A percentile compares a stretch with the other conserved stretches of the same genome.
Evolutionary conservation across 2,797 vertebrate genomes (phyloP).

Genomic region (Hapalemur alaotrensis): DNA sequence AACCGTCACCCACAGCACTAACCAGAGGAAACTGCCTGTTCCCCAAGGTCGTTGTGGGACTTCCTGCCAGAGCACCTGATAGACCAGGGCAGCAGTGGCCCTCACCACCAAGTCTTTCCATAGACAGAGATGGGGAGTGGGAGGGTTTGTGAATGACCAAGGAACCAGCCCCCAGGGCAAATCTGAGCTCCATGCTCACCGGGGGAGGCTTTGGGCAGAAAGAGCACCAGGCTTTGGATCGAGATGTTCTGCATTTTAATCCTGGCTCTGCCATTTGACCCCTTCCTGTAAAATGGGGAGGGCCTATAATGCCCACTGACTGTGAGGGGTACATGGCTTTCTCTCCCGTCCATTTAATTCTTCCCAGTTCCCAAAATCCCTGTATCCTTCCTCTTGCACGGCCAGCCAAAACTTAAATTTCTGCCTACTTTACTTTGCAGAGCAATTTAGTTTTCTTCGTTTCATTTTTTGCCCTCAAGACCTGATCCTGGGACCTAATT

Average conservation of each 20-base stretch:
- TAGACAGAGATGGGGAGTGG: background rate
- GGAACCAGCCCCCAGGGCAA: background rate
- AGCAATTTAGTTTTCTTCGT: background rate
- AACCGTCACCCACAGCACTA: constrained; percentile 11
- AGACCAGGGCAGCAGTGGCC: background rate
- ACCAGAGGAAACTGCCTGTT: constrained; percentile 66
- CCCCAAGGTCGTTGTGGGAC: background rate
- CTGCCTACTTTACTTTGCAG: background rate
- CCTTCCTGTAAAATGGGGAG: background rate
- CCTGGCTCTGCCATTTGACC: background rate
- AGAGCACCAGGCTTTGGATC: background rate
- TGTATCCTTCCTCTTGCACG: background rate
- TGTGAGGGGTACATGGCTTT: background rate
- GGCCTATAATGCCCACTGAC: background rate
- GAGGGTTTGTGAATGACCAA: background rate
- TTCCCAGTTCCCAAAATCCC: background rate
- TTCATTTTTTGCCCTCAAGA: background rate
- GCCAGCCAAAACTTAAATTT: background rate
- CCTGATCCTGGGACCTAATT: background rate
- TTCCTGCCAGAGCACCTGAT: constrained; percentile 58
- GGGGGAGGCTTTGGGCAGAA: background rate
- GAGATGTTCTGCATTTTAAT: background rate
- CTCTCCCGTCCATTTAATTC: background rate
- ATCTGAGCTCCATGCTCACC: background rate
- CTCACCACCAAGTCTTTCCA: background rate